Evolutionary conservation across 2,113 vertebrate genomes (phyloP), one percentile per base, ranked within the genome.

Genomic region (Eonycteris spelaea): DNA sequence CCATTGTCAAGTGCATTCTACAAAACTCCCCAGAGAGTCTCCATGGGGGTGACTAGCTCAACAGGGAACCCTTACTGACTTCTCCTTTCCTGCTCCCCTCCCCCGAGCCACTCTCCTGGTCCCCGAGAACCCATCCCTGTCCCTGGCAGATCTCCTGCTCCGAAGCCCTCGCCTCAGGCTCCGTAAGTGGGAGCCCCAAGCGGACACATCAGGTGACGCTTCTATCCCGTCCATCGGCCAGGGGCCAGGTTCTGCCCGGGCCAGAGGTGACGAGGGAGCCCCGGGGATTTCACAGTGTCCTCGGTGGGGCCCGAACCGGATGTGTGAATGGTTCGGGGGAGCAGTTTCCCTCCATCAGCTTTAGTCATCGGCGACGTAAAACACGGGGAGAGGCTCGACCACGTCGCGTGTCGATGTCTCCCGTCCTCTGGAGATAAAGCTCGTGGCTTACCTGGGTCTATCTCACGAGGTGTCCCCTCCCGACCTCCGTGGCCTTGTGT

Each of bases 241-340:
- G 18, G 3, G 26, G 21, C 10, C 70, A 28, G 16, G 8, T 43
- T 15, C 30, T 74, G 65, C 24, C 57, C 21, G 43, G n/a, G 28
- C 5, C 6, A 40, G 21, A 90, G 57, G 48, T 30, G 14, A 48
- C 19, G 21, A 5, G 4, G 48, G 13, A 28, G 2, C 1, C 48
- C 2, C 7, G 9, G 7, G 3, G 8, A 16, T 48, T 24, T 43
- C 15, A 19, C 5, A 0, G 19, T 65, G 26, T 24, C 61, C 26
- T 38, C 30, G 16, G 14, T 21, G 28, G 45, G 26, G 35, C 24
- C 16, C 24, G 15, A 40, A 16, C 1, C 3, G 30, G 67, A 35
- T 26, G 16, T 5, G 40, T 40, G 30, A 19, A 12, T 3, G 19
- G 48, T 0, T 70, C 35, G 0, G 18, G 53, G 5, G n/a, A 1